Base-by-base conservation (phyloP, 1,140 invertebrate genomes). In the Ericerus pela region DNA sequence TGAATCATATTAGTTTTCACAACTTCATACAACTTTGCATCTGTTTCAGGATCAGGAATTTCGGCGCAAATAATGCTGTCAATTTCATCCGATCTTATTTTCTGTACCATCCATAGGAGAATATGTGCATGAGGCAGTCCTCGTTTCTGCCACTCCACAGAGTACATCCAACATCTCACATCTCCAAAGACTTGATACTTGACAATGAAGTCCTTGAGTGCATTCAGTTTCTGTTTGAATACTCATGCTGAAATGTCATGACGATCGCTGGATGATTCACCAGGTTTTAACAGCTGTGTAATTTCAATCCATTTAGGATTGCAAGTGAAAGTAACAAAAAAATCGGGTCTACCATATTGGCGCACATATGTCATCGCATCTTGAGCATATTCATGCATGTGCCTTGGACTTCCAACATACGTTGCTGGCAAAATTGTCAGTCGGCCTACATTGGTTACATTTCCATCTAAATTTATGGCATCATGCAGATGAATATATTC, bases 291-390 rank as follows among this genome's bases (percentile, higher is more conserved):
- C n/a, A 20, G 2, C 14, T 37, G n/a, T n/a, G 16, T n/a, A n/a
- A 53, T 57, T 52, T 59, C 58, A 1, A 27, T 5, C 58, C 55
- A 59, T 12, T 36, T n/a, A 12, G 47, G 26, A 43, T 57, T 56
- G 29, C 51, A 56, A 4, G 58, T 59, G 18, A 59, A 56, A 16
- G 58, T 59, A 14, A 59, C 27, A 41, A 59, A 59, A 1, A 52
- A 33, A 41, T 56, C 33, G 22, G 58, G 54, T 37, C 60, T 58
- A 31, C 72, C 70, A 64, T 69, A 69, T 31, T 62, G 58, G 24
- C 70, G 61, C 6, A 76, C 74, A 62, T 73, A 76, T 3, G 69
- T 62, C 64, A 76, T 73, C 1, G 69, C 69, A 64, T 75, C 73
- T 64, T 75, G 71, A 22, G 67, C 61, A 37, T 69, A 67, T 59